phyloP scores from a whole-genome alignment of 2,797 vertebrate genomes.

The Ptychadena robeensis region DNA sequence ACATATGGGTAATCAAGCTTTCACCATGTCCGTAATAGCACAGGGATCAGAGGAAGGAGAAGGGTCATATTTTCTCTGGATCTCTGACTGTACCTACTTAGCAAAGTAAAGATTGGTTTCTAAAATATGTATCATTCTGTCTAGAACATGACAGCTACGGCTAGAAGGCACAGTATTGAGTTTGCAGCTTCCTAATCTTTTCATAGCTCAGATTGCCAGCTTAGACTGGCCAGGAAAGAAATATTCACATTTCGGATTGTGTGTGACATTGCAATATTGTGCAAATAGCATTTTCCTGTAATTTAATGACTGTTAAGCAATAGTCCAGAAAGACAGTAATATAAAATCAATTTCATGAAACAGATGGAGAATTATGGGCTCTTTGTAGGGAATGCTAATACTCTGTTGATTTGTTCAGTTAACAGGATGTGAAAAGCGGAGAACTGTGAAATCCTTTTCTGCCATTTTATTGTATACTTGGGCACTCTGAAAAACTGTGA shows the following conservation, averaged over 20 bases:
- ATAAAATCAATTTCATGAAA: conserved; percentile 29
- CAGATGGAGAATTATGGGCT: conserved; percentile 20
- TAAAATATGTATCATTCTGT: neutral
- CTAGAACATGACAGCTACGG: neutral
- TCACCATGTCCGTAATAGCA: neutral
- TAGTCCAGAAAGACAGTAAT: conserved; percentile 18
- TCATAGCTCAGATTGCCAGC: neutral
- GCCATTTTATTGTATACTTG: neutral
- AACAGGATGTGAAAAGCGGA: neutral
- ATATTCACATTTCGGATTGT: conserved; percentile 7
- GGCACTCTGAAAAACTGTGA: neutral
- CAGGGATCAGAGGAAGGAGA: neutral
- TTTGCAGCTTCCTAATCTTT: neutral
- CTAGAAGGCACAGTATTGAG: neutral
- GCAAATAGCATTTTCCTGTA: conserved; percentile 3
- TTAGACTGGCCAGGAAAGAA: neutral
- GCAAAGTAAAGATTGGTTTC: neutral
- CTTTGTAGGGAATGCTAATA: conserved; percentile 13
- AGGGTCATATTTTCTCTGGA: neutral
- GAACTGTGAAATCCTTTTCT: neutral
- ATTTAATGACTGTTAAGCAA: conserved; percentile 19
- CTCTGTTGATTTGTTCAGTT: conserved; percentile 6
- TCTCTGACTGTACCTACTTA: neutral
- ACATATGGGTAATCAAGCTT: neutral
- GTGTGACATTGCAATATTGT: conserved; percentile 17